Percentiles rank a stretch among this genome's conserved stretches.
Evolutionary conservation across 2,797 vertebrate species (phyloP).

Genomic region (Alcedo atthis): DNA sequence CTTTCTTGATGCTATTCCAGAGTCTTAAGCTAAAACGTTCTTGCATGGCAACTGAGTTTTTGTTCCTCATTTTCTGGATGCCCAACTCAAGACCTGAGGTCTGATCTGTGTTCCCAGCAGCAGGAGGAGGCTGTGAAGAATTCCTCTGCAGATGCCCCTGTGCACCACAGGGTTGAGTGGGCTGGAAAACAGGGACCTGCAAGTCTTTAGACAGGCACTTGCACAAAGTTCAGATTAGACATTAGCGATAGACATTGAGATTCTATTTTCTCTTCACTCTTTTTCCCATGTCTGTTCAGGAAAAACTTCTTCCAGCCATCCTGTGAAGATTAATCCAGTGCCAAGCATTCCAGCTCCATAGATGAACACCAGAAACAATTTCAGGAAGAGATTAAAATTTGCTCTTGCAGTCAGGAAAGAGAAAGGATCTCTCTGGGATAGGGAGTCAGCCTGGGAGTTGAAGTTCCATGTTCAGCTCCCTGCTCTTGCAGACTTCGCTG

Average conservation of each 20-base stretch:
- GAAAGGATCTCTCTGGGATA: background rate
- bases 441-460: background rate
- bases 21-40: background rate
- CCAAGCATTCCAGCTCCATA: background rate
- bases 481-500: background rate
- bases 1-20: background rate
- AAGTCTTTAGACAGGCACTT: background rate
- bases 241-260: background rate
- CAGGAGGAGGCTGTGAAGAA: background rate
- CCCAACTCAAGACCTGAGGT: background rate
- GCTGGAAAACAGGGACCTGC: background rate
- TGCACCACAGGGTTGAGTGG: background rate
- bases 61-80: background rate
- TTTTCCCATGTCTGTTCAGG: background rate
- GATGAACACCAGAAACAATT: conserved; percentile 32
- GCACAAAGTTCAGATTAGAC: background rate
- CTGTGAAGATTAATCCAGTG: background rate
- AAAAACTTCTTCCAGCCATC: background rate
- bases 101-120: background rate
- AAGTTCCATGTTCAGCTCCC: background rate
- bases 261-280: background rate
- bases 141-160: background rate
- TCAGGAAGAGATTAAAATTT: conserved; percentile 40
- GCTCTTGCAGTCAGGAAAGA: background rate
- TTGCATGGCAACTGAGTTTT: background rate